Base-by-base conservation (phyloP, 1,140 invertebrate species). In the Meloidogyne floridensis region DNA sequence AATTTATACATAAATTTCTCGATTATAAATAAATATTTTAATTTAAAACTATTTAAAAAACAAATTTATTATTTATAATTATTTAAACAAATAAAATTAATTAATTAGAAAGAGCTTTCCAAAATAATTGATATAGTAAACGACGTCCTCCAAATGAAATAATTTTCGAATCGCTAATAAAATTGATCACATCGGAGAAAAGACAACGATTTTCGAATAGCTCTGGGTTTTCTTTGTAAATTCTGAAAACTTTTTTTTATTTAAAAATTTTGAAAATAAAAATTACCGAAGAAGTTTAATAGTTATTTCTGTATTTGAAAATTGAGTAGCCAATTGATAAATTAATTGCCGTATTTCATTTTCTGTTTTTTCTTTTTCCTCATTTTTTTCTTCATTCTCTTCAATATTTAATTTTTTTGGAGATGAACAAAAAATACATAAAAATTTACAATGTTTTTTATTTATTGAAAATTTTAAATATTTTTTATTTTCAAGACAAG, bases 211-310 rank as follows among this genome's bases (percentile, higher is more conserved):
- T 47, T 20, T 74, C 43, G 6, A 74, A 74, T 74, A 5, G n/a
- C 72, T 74, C n/a, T 74, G 43, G 72, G n/a, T 74, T 3, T n/a
- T 4, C 53, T 32, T 74, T 74, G 6, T 74, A 74, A 51, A 74
- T 51, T 6, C 72, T 74, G 2, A 32, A 74, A 74, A 32, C 7
- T 6, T 54, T 74, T 32, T 42, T 20, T 20, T 71, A 20, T 20
- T 6, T 6, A 42, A 18, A 7, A 74, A 32, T 73, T 51, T 32
- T 47, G 11, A n/a, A 59, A 59, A 73, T 53, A 47, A 4, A n/a
- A 13, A 3, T 5, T 54, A 74, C 72, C 53, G 72, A 74, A 74
- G n/a, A 74, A 74, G 72, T 74, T 74, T 74, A 54, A 74, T n/a
- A 6, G n/a, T 15, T n/a, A 8, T 74, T 54, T 74, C 72, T 54